Evolutionary conservation across 2,888 invertebrate species (phyloP).

Genomic region (Eupithecia subfuscata): DNA sequence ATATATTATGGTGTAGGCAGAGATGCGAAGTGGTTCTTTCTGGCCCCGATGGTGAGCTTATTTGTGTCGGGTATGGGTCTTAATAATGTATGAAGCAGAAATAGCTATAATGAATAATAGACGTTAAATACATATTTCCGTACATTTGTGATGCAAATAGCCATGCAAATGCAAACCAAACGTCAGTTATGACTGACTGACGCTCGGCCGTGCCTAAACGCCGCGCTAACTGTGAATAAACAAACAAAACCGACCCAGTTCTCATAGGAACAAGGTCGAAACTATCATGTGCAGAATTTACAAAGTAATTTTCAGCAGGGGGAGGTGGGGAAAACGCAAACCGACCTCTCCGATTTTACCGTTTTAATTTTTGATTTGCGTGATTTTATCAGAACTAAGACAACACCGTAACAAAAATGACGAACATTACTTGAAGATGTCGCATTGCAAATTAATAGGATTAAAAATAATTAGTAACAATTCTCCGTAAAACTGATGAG

Average conservation of each 20-base stretch:
- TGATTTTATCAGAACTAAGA: neutral
- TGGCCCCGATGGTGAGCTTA: no score
- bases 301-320: neutral
- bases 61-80: no score
- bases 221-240: slow-evolving; percentile 20
- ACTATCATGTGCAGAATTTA: neutral
- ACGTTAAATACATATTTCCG: slow-evolving; percentile 19
- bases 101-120: neutral
- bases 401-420: neutral
- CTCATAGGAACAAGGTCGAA: neutral
- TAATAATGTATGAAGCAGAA: neutral
- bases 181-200: slow-evolving; percentile 31
- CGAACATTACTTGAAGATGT: neutral
- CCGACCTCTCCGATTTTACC: neutral
- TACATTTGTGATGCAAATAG: slow-evolving; percentile 27
- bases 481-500: no score
- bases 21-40: no score
- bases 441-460: no score
- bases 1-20: no score
- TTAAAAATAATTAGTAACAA: no score
- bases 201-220: slow-evolving; percentile 27
- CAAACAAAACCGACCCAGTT: slow-evolving; percentile 11
- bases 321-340: neutral
- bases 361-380: neutral
- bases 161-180: slow-evolving; percentile 29